Conservation (phyloP, 1,140 invertebrate species). For the Zaprionus taronus region DNA sequence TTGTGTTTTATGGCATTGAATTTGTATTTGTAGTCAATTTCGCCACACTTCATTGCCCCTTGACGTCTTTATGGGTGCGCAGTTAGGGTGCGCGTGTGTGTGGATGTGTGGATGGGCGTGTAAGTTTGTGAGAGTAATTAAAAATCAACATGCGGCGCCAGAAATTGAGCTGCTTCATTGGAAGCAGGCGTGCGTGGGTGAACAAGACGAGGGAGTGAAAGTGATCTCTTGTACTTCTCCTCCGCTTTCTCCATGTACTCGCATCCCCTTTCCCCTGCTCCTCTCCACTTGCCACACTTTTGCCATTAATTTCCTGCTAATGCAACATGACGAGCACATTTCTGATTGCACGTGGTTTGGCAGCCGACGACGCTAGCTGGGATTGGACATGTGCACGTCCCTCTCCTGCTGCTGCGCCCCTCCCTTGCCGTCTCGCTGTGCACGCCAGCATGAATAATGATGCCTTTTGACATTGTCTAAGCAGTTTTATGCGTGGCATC, state of each 20-base stretch:
- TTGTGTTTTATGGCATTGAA: constrained; percentile 76
- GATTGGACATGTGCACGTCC: constrained; percentile 22
- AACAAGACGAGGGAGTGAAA: not conserved
- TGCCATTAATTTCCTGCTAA: constrained; percentile 51
- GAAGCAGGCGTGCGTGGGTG: not conserved
- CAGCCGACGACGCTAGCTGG: not conserved
- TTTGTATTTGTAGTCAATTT: constrained; percentile 75
- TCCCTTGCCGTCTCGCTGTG: constrained; percentile 21
- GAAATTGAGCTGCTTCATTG: constrained; percentile 31
- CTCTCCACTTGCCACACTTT: not conserved
- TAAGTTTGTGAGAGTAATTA: constrained; percentile 43
- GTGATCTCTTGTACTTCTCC: not conserved
- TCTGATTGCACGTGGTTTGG: constrained; percentile 39
- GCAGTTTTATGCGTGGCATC: constrained; percentile 78
- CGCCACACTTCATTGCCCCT: constrained; percentile 51
- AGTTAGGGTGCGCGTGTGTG: not conserved
- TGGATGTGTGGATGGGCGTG: constrained; percentile 1
- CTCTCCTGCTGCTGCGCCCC: too few relatives aligned
- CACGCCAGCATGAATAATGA: constrained; percentile 73
- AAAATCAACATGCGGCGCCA: constrained; percentile 51
- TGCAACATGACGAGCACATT: constrained; percentile 51
- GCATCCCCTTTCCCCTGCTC: not conserved
- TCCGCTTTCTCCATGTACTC: too few relatives aligned
- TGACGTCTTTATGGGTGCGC: constrained; percentile 1
- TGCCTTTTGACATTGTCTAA: constrained; percentile 81